phyloP scores from a whole-genome alignment of 2,797 vertebrate species.

The Darevskia mixta region DNA sequence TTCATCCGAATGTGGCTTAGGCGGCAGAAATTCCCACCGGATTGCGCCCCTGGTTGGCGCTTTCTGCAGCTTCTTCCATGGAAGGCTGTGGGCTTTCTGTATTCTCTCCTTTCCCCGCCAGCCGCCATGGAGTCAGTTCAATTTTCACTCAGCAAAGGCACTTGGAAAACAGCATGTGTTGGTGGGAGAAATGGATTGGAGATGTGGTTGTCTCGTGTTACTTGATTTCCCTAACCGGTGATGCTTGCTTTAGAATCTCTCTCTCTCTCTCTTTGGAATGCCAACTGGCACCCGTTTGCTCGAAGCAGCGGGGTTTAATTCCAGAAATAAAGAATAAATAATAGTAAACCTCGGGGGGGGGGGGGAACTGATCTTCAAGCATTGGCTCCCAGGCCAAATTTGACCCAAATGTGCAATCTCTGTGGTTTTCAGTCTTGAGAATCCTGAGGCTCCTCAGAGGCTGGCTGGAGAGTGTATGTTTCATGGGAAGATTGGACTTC shows the following conservation, averaged over 20 bases:
- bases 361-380: not conserved
- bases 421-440: not conserved
- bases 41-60: not conserved
- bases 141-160: constrained; percentile 6
- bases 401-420: not conserved
- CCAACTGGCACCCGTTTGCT: not conserved
- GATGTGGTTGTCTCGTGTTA: constrained; percentile 43
- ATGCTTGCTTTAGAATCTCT: not conserved
- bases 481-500: not conserved
- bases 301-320: not conserved
- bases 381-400: not conserved
- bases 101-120: not conserved
- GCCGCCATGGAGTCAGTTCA: not conserved
- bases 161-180: constrained; percentile 43
- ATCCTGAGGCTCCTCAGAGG: not conserved
- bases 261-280: not conserved
- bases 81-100: not conserved
- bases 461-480: not conserved
- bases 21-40: not conserved
- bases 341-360: not conserved
- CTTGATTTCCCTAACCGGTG: constrained; percentile 16
- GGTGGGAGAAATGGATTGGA: constrained; percentile 20
- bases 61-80: not conserved
- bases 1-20: not conserved
- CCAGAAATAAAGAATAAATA: constrained; percentile 3